Evolutionary conservation across 2,888 invertebrate species (phyloP).

Genomic region (Campoplex capitator): DNA sequence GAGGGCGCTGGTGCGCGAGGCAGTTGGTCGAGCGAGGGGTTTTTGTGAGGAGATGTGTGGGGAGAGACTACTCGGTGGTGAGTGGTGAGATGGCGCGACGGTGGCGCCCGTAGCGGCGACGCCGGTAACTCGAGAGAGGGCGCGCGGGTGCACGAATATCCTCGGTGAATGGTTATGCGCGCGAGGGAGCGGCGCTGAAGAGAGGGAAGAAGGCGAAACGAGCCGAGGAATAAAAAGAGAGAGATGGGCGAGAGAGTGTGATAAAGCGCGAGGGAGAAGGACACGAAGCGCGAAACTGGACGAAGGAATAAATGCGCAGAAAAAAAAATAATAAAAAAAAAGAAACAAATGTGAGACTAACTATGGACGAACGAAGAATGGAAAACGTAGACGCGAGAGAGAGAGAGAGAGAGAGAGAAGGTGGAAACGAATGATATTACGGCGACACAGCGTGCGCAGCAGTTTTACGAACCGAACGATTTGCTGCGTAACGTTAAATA

Average conservation of each 20-base stretch:
- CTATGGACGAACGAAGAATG: slow-evolving; percentile 12
- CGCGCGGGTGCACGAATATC: slow-evolving; percentile 51
- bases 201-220: slow-evolving; percentile 27
- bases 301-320: slow-evolving; percentile 47
- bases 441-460: slow-evolving; percentile 61
- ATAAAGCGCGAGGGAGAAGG: slow-evolving; percentile 45
- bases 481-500: neutral
- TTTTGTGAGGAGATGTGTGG: neutral
- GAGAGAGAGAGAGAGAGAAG: slow-evolving; percentile 44
- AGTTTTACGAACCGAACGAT: slow-evolving; percentile 31
- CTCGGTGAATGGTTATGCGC: slow-evolving; percentile 50
- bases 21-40: neutral
- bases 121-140: slow-evolving; percentile 45
- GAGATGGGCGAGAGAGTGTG: neutral
- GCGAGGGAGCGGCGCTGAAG: slow-evolving; percentile 17
- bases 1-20: slow-evolving; percentile 44
- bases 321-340: neutral
- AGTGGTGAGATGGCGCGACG: slow-evolving; percentile 37
- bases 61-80: neutral
- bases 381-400: neutral
- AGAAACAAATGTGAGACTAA: neutral
- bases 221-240: slow-evolving; percentile 33
- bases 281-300: slow-evolving; percentile 49
- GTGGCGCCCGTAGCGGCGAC: slow-evolving; percentile 47
- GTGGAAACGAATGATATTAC: slow-evolving; percentile 59